A percentile compares a stretch with the other conserved stretches of the same genome.
These are phyloP conservation scores for Hirtodrosophila confusa DNA, from an alignment of 2,888 invertebrate genomes.

Conservation along the genomic window DNA sequence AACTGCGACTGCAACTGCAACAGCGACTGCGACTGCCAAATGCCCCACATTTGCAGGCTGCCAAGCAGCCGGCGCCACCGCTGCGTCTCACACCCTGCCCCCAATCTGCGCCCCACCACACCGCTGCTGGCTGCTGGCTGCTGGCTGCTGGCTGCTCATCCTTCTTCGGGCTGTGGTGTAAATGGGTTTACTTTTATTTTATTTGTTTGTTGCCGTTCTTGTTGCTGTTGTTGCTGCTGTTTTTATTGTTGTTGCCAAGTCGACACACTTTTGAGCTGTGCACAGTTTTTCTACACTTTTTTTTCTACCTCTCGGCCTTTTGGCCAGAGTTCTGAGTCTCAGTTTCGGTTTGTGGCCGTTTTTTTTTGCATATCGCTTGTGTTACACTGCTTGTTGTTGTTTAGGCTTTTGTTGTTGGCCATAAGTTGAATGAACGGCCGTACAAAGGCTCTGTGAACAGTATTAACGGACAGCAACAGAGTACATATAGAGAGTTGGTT, in stretches of 20 bases:
- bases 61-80: constrained; percentile 60
- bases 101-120: not conserved
- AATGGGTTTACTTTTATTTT: constrained; percentile 80
- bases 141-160: constrained; percentile 37
- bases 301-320: constrained; percentile 46
- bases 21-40: constrained; percentile 62
- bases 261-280: constrained; percentile 75
- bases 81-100: constrained; percentile 18
- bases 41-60: constrained; percentile 72
- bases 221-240: constrained; percentile 23
- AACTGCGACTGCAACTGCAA: constrained; percentile 36
- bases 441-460: constrained; percentile 49
- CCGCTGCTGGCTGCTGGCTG: not conserved
- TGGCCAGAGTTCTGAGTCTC: constrained; percentile 24
- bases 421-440: constrained; percentile 64
- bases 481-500: constrained; percentile 31
- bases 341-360: constrained; percentile 18
- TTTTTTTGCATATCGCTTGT: constrained; percentile 56
- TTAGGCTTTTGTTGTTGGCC: constrained; percentile 13
- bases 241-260: constrained; percentile 57
- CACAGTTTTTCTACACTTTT: constrained; percentile 65
- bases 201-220: constrained; percentile 54
- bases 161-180: constrained; percentile 64
- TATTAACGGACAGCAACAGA: constrained; percentile 47
- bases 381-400: constrained; percentile 38